Conservation (phyloP, 2,888 invertebrate genomes). For the Mythimna lalbum region DNA sequence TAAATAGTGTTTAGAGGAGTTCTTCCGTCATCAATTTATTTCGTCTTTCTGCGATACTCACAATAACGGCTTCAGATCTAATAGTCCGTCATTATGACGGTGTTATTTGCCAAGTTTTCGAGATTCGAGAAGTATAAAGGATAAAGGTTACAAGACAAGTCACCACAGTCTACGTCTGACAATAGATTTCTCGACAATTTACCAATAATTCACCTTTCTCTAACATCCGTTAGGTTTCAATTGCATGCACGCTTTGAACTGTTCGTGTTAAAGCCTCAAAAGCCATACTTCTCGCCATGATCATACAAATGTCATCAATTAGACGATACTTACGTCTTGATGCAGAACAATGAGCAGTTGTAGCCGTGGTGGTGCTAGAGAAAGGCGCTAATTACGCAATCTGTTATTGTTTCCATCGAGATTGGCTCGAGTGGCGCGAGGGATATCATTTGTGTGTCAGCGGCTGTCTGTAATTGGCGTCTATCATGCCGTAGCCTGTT, state of each 20-base stretch:
- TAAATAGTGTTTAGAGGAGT: background rate
- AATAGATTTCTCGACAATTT: conserved; percentile 14
- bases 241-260: background rate
- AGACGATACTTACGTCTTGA: conserved; percentile 21
- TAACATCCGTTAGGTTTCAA: conserved; percentile 11
- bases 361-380: conserved; percentile 28
- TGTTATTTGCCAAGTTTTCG: background rate
- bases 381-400: conserved; percentile 56
- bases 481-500: conserved; percentile 29
- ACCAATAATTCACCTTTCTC: conserved; percentile 14
- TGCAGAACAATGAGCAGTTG: conserved; percentile 49
- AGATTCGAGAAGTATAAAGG: background rate
- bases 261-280: background rate
- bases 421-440: conserved; percentile 29
- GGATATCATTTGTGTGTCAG: conserved; percentile 58
- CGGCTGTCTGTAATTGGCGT: conserved; percentile 50
- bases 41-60: too few species aligned
- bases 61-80: background rate
- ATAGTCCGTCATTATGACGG: too few species aligned
- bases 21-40: background rate
- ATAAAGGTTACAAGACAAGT: conserved; percentile 7
- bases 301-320: conserved; percentile 54
- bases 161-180: conserved; percentile 2
- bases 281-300: conserved; percentile 3
- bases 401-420: conserved; percentile 55